Conservation (phyloP, 1,140 invertebrate genomes). For the Polyergus mexicanus region DNA sequence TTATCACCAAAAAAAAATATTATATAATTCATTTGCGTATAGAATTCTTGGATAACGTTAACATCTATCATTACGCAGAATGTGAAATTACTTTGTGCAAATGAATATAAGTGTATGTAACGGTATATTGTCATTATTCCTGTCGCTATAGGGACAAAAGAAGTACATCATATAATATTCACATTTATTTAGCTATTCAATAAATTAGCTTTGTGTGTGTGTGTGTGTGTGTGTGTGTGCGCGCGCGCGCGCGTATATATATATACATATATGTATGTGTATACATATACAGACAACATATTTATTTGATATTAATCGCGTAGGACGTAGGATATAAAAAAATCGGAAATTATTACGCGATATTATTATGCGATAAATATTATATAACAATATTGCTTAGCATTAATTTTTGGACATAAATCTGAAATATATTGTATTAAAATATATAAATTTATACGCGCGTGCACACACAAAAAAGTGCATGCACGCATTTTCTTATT, state of each 20-base stretch:
- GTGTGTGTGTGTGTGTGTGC: not conserved
- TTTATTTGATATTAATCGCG: not conserved
- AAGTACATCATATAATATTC: not conserved
- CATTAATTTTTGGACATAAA: not conserved
- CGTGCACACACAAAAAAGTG: not conserved
- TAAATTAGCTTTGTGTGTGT: not conserved
- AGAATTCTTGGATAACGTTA: not conserved
- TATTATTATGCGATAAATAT: slow-evolving; percentile 10
- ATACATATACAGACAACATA: not conserved
- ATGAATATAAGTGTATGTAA: not conserved
- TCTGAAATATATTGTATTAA: not conserved
- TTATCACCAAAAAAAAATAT: not conserved
- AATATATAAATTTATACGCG: not conserved
- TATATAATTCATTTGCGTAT: slow-evolving; percentile 8
- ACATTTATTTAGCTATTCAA: slow-evolving; percentile 4
- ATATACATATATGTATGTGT: too few species aligned
- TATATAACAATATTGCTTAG: not conserved
- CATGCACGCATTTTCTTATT: not conserved
- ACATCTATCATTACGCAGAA: not conserved
- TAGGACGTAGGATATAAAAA: not conserved
- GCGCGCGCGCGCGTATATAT: too few species aligned
- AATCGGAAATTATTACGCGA: not conserved
- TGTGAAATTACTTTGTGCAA: slow-evolving; percentile 17
- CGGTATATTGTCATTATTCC: not conserved
- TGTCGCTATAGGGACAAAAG: slow-evolving; percentile 6